Percentiles rank a stretch among this genome's conserved stretches.
phyloP scores from a whole-genome alignment of 2,888 invertebrate genomes.

The Entomobrya proxima region DNA sequence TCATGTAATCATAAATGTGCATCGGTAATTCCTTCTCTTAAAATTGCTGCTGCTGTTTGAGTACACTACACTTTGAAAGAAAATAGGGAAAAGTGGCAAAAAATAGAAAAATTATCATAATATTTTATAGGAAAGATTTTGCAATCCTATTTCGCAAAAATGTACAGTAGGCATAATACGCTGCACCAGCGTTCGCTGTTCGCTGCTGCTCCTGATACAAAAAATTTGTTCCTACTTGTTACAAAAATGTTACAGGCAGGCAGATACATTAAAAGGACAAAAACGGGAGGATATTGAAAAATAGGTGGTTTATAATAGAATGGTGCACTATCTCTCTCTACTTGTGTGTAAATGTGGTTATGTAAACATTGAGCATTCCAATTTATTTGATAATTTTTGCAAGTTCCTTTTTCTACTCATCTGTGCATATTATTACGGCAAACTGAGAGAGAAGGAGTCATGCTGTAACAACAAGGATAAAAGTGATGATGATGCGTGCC shows the following conservation, averaged over 20 bases:
- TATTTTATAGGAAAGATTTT: conserved; percentile 55
- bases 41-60: conserved; percentile 40
- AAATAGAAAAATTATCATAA: not conserved
- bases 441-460: not conserved
- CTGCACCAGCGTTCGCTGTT: not conserved
- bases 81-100: not conserved
- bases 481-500: conserved; percentile 23
- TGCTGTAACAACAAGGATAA: conserved; percentile 26
- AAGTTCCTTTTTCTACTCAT: conserved; percentile 26
- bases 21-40: conserved; percentile 59
- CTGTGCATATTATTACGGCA: not conserved
- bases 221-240: not conserved
- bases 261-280: not conserved
- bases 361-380: conserved; percentile 15
- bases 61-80: not conserved
- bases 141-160: conserved; percentile 65
- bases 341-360: no score
- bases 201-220: not conserved
- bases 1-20: not conserved
- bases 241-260: conserved; percentile 60
- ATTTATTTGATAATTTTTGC: not conserved
- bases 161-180: not conserved
- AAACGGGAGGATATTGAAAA: not conserved
- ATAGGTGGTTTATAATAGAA: not conserved
- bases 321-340: not conserved